Conservation (phyloP, 2,113 vertebrate species). For the Chaenogobius annularis region DNA sequence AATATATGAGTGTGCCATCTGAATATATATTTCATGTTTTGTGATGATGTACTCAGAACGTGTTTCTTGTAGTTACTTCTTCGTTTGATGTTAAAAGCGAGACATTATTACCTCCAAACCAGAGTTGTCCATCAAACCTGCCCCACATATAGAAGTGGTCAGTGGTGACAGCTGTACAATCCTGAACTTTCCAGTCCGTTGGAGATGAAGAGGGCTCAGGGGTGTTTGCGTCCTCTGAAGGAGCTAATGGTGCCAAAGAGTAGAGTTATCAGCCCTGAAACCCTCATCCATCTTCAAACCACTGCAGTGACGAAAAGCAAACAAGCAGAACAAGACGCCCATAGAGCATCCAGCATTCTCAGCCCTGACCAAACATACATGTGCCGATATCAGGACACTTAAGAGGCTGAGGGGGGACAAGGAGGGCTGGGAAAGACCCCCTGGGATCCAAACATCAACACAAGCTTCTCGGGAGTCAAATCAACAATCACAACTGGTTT, state of each 20-base stretch:
- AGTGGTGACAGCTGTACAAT: conserved; percentile 48
- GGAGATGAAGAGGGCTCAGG: conserved; percentile 59
- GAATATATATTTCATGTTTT: no score
- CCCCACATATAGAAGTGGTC: conserved; percentile 59
- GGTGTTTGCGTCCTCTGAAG: conserved; percentile 22
- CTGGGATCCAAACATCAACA: conserved; percentile 54
- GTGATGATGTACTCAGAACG: no score
- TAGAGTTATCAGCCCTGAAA: conserved; percentile 57
- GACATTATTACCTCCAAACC: conserved; percentile 8
- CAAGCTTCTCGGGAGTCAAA: conserved; percentile 45
- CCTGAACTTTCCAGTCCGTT: conserved; percentile 63
- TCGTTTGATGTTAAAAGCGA: background rate
- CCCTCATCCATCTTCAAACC: conserved; percentile 76
- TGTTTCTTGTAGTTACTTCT: background rate
- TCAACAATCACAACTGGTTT: conserved; percentile 20
- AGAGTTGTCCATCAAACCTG: conserved; percentile 57
- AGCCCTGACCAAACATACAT: conserved; percentile 54
- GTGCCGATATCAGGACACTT: conserved; percentile 67
- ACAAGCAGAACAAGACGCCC: conserved; percentile 71
- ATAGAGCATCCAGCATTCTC: conserved; percentile 57
- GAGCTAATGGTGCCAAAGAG: conserved; percentile 50
- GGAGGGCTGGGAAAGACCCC: conserved; percentile 39
- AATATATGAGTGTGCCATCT: no score
- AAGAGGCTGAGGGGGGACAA: conserved; percentile 44
- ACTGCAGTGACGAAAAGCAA: conserved; percentile 71